These are phyloP conservation scores for Hyperoodon ampullatus DNA, from an alignment of 2,113 vertebrate species.

Conservation along the genomic window DNA sequence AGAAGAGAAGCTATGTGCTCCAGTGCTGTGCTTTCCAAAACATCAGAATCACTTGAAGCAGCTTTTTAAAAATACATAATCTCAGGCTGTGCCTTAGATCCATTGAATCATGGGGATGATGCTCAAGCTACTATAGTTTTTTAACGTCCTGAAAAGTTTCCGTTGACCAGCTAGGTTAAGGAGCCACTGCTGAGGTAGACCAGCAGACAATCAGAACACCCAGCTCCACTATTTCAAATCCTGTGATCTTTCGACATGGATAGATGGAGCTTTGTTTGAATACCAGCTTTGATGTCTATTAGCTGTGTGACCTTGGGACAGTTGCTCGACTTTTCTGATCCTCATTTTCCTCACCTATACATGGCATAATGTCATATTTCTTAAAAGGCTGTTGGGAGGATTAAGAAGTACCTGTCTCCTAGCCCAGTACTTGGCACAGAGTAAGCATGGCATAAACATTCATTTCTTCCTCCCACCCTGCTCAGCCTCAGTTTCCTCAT, in stretches of 20 bases:
- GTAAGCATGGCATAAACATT: neutral
- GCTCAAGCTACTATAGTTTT: neutral
- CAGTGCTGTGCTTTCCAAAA: neutral
- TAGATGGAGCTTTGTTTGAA: constrained; percentile 28
- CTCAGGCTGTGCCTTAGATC: neutral
- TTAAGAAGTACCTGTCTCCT: neutral
- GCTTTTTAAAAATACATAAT: neutral
- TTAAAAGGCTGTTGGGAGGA: neutral
- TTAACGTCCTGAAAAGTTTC: neutral
- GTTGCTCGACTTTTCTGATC: constrained; percentile 72
- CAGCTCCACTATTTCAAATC: neutral
- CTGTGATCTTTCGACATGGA: neutral
- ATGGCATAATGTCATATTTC: neutral
- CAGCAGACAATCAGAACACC: neutral
- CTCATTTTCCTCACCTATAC: constrained; percentile 74
- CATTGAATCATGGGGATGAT: neutral
- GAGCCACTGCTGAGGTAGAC: neutral
- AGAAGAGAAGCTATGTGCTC: neutral
- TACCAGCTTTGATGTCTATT: constrained; percentile 49
- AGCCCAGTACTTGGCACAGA: neutral
- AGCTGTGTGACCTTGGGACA: constrained; percentile 62
- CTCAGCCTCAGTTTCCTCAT: neutral
- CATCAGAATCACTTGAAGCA: neutral
- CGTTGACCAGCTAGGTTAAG: neutral
- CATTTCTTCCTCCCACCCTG: neutral